Evolutionary conservation across 23 tunicate genomes (phyloP), one percentile per base, ranked within the genome.

Genomic region (Styela plicata): DNA sequence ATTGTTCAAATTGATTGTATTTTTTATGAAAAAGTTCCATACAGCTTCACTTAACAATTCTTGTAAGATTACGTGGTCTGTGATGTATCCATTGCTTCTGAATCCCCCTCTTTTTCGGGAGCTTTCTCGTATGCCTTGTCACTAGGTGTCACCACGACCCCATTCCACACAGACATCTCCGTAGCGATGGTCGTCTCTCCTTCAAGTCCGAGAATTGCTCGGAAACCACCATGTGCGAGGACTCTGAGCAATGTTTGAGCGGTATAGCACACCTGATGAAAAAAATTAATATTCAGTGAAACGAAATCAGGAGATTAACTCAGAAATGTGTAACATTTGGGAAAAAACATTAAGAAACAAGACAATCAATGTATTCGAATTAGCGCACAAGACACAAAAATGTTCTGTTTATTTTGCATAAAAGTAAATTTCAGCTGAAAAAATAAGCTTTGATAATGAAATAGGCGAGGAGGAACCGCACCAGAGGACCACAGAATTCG

Each of bases 111-210:
- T 62, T 87, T 92, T 33, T 84, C 92, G 10, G 81, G 85, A 1
- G 69, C 29, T 33, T 88, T 84, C 37, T 88, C 98, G 74, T 89
- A 94, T 10, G 86, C 94, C 34, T 69, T 63, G n/a, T 90, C 96
- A 71, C 92, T 79, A 2, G 99, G 99, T 35, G 99, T 90, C 70
- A 96, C 99, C 20, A 96, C 99, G 34, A 96, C 89, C 5, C 86
- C 89, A 64, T 88, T 83, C 92, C 87, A 90, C 23, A 90, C 84
- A 0, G 97, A 83, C 85, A 80, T 74, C 52, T 90, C 89, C 0
- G 91, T 85, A 10, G 86, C 91, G 33, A 96, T 53, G 22, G 74
- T 80, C n/a, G 79, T 79, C 23, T 90, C 91, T 24, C 87, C 89
- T 69, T 90, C 99, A 26, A 90, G 27, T 2, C 96, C 99, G 1